These are phyloP conservation scores for Spialia ferax DNA, from an alignment of 2,888 invertebrate species.

Conservation along the genomic window DNA sequence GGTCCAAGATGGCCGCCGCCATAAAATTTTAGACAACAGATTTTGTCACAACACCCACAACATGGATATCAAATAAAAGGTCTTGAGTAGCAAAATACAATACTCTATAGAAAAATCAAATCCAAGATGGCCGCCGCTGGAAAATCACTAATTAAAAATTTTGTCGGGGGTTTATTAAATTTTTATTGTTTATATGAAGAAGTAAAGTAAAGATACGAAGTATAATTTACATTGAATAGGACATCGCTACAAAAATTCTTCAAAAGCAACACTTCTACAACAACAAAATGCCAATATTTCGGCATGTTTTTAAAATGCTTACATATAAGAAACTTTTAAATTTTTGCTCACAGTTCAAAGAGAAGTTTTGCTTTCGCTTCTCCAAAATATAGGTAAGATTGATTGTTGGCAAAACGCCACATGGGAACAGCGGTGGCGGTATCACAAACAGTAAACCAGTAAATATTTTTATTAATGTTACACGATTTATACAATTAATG, in stretches of 20 bases:
- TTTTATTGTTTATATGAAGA: too few relatives aligned
- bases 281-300: neutral
- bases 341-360: neutral
- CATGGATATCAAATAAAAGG: too few relatives aligned
- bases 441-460: neutral
- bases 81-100: too few relatives aligned
- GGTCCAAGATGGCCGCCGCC: too few relatives aligned
- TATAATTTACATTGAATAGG: neutral
- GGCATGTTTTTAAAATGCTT: neutral
- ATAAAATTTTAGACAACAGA: too few relatives aligned
- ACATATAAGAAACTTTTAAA: neutral
- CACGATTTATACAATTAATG: neutral
- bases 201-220: neutral
- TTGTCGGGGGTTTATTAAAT: too few relatives aligned
- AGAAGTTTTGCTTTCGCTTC: conserved; percentile 3
- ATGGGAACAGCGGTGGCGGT: neutral
- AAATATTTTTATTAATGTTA: conserved; percentile 1
- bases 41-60: too few relatives aligned
- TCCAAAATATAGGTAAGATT: conserved; percentile 1
- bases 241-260: neutral
- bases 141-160: too few relatives aligned
- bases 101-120: too few relatives aligned
- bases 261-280: neutral
- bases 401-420: conserved; percentile 5
- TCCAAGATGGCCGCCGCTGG: too few relatives aligned